These are phyloP conservation scores for Piaya cayana DNA, from an alignment of 2,113 vertebrate species.

Conservation along the genomic window DNA sequence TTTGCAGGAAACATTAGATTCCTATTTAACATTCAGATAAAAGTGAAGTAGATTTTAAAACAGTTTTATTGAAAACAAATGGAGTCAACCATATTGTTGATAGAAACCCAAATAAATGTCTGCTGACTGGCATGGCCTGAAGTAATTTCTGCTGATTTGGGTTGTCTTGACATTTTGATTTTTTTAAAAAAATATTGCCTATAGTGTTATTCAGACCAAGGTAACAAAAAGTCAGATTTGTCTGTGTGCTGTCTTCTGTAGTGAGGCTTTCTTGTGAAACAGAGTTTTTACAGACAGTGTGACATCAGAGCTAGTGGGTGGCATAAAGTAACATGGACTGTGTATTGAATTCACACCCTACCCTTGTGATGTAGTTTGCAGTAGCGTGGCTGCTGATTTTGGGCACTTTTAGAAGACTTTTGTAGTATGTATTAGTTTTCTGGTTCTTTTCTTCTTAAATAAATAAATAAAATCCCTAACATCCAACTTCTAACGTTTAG, in stretches of 20 bases:
- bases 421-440: not conserved
- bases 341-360: slow-evolving; percentile 4
- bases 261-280: not conserved
- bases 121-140: not conserved
- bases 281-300: slow-evolving; percentile 12
- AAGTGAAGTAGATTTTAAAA: not conserved
- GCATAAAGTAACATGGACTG: slow-evolving; percentile 13
- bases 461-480: not conserved
- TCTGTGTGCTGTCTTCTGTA: not conserved
- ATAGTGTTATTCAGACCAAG: not conserved
- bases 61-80: not conserved
- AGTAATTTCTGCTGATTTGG: not conserved
- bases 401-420: not conserved
- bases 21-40: not conserved
- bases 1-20: not conserved
- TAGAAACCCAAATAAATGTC: not conserved
- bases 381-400: slow-evolving; percentile 28
- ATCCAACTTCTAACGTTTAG: not conserved
- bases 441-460: not conserved
- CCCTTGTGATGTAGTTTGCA: slow-evolving; percentile 14
- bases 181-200: not conserved
- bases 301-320: slow-evolving; percentile 58
- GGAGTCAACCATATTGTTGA: not conserved
- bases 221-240: not conserved
- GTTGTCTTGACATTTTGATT: not conserved